Percentiles rank a stretch among this genome's conserved stretches.
Evolutionary conservation across 2,888 invertebrate genomes (phyloP).

Genomic region (Orthosia cruda): DNA sequence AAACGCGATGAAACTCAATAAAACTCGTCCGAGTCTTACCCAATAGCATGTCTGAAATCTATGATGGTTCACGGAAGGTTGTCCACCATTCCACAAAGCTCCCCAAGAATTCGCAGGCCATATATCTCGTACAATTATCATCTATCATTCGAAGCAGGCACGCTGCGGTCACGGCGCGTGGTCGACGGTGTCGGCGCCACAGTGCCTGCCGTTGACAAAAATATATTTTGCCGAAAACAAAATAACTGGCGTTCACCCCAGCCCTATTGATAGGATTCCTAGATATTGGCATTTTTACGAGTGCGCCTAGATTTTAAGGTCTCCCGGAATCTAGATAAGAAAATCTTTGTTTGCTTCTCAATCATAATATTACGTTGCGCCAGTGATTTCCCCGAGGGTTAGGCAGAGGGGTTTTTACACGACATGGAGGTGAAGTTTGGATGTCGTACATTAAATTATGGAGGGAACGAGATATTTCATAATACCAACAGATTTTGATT

Average conservation of each 20-base stretch:
- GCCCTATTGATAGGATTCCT: constrained; percentile 47
- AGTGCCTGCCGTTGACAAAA: constrained; percentile 62
- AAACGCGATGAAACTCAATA: too few species aligned
- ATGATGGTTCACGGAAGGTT: background rate
- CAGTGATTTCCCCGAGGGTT: constrained; percentile 14
- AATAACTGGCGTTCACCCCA: constrained; percentile 44
- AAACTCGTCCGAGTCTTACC: too few species aligned
- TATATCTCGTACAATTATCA: constrained; percentile 42
- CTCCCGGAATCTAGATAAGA: constrained; percentile 28
- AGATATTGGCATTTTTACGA: constrained; percentile 60
- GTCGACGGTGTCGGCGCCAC: constrained; percentile 29
- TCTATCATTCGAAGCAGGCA: constrained; percentile 36
- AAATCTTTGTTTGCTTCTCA: constrained; percentile 31
- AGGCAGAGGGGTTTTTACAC: background rate
- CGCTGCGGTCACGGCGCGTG: constrained; percentile 33
- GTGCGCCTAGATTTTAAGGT: constrained; percentile 55
- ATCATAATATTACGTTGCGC: constrained; percentile 25
- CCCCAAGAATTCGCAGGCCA: background rate
- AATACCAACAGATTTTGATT: background rate
- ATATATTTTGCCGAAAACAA: constrained; percentile 53
- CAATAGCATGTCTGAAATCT: background rate
- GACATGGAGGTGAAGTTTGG: background rate
- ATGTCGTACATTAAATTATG: background rate
- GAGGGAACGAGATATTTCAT: background rate
- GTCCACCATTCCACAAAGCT: too few species aligned